Base-by-base conservation (phyloP, 2,113 vertebrate species). In the Vidua chalybeata region DNA sequence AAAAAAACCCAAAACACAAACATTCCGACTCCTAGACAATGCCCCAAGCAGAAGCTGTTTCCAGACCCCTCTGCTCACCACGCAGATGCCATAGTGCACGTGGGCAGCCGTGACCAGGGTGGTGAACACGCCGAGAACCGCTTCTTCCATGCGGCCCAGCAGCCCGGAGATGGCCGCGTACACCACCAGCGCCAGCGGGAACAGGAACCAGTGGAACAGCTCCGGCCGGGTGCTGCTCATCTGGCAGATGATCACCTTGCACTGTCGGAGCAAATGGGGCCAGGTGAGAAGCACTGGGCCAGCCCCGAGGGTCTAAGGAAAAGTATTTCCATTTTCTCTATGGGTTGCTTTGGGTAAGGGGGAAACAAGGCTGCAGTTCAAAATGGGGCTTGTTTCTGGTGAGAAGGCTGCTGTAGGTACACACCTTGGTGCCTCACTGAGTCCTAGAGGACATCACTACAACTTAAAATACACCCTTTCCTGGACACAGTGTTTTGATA, bases 221-320 rank as follows among this genome's bases (percentile, higher is more conserved):
- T 93, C 97, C 1, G 95, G 94, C 31, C 3, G 94, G 9, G 94
- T 97, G 84, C 95, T 79, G 59, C 95, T 97, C 94, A 96, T 96
- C 87, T 95, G 97, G 87, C 96, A 96, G 61, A 91, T 6, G 54
- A 96, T 97, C 84, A 97, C 94, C 74, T 95, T 95, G 92, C 94
- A 97, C 96, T 93, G 85, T 26, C 0, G 3, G 89, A 89, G 68
- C 64, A 64, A 87, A 87, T 69, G 46, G 49, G 3, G 2, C 8
- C n/a, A 11, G 43, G 77, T 89, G 64, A 92, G 77, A 72, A 35
- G 30, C 0, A 1, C 48, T 46, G 45, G 73, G 31, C 27, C 26
- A 62, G 28, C 5, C 31, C 6, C 1, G 0, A 1, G 17, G 41
- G 10, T 27, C 41, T n/a, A 16, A 7, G 46, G 19, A 30, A 33